These are phyloP conservation scores for Hedychridium roseum DNA, from an alignment of 2,888 invertebrate genomes.

Conservation along the genomic window DNA sequence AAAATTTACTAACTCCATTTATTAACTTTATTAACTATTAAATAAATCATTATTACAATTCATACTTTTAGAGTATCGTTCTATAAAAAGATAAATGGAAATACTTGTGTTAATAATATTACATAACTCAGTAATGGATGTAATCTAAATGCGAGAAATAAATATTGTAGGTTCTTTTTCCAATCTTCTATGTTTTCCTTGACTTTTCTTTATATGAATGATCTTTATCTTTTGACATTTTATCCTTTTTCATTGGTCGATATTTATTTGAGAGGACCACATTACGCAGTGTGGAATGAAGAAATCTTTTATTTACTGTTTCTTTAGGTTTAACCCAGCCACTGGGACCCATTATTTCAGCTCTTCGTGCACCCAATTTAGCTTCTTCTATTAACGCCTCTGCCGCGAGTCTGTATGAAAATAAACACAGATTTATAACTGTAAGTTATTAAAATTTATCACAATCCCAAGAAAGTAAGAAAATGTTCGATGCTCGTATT, in stretches of 20 bases:
- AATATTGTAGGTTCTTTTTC: too few species aligned
- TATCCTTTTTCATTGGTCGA: constrained; percentile 25
- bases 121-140: too few species aligned
- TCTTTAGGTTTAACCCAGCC: constrained; percentile 60
- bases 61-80: too few species aligned
- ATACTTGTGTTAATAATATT: too few species aligned
- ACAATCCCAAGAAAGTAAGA: constrained; percentile 2
- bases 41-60: too few species aligned
- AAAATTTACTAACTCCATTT: too few species aligned
- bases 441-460: background rate
- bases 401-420: constrained; percentile 49
- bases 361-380: constrained; percentile 55
- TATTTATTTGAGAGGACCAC: constrained; percentile 54
- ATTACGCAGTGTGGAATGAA: constrained; percentile 57
- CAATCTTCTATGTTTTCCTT: too few species aligned
- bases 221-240: constrained; percentile 20
- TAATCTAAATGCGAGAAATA: too few species aligned
- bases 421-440: constrained; percentile 4
- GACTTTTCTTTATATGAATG: constrained; percentile 20
- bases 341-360: constrained; percentile 59
- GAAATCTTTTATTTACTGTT: constrained; percentile 59
- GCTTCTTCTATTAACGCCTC: constrained; percentile 60
- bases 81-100: too few species aligned
- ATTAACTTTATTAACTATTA: too few species aligned
- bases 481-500: background rate